These are phyloP conservation scores for Erethizon dorsatum DNA, from an alignment of 2,797 vertebrate genomes.

Conservation along the genomic window DNA sequence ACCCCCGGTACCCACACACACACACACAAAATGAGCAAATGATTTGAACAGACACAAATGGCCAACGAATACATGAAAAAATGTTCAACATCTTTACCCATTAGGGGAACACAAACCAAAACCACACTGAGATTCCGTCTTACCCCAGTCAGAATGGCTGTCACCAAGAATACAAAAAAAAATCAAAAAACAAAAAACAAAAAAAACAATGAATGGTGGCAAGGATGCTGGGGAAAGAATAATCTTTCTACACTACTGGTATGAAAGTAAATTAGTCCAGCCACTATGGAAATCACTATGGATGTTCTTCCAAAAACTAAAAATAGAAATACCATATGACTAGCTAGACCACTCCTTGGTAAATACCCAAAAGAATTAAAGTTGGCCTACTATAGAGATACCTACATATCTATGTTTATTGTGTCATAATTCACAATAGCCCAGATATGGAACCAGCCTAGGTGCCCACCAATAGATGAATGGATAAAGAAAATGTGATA, in stretches of 20 bases:
- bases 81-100: neutral
- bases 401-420: neutral
- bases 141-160: neutral
- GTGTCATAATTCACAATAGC: neutral
- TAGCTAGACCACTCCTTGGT: neutral
- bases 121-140: neutral
- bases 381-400: neutral
- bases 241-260: neutral
- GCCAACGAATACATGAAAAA: neutral
- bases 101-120: neutral
- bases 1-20: no score
- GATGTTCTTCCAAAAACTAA: neutral
- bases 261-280: neutral
- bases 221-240: neutral
- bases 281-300: neutral
- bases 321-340: neutral
- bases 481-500: neutral
- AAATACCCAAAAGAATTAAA: neutral
- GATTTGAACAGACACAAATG: neutral
- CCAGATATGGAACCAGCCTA: neutral
- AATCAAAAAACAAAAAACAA: neutral
- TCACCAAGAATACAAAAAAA: neutral
- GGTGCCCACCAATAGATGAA: neutral
- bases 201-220: neutral
- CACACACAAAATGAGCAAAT: neutral